Evolutionary conservation across 2,888 invertebrate species (phyloP).

Genomic region (Philopedon plagiatum): DNA sequence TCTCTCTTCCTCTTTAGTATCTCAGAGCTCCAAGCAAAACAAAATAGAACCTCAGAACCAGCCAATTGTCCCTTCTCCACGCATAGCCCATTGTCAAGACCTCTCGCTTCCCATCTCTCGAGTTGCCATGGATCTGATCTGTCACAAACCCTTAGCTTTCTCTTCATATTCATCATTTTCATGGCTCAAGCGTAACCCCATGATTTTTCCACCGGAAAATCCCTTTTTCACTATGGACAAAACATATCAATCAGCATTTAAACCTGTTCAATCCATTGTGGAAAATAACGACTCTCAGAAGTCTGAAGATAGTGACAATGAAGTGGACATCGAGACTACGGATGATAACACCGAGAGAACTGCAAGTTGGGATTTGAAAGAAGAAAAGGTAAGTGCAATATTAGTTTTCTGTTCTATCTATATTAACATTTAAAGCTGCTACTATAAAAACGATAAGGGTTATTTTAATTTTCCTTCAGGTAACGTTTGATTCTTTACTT

Average conservation of each 20-base stretch:
- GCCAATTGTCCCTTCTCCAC: conserved; percentile 68
- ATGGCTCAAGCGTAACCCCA: conserved; percentile 76
- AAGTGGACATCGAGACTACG: conserved; percentile 90
- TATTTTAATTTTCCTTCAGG: no score
- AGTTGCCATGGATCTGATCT: conserved; percentile 86
- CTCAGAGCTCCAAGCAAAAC: conserved; percentile 63
- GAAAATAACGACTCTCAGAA: conserved; percentile 62
- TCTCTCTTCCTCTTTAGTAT: conserved; percentile 60
- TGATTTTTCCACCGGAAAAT: conserved; percentile 70
- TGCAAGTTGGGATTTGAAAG: conserved; percentile 69
- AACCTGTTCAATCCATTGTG: conserved; percentile 70
- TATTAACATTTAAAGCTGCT: no score
- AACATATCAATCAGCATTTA: conserved; percentile 73
- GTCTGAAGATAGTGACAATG: conserved; percentile 82
- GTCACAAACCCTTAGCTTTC: conserved; percentile 78
- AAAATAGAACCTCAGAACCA: conserved; percentile 64
- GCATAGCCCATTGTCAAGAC: conserved; percentile 72
- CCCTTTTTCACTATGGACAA: conserved; percentile 68
- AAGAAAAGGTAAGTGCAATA: conserved; percentile 71
- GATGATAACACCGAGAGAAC: conserved; percentile 77
- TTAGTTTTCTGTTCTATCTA: no score
- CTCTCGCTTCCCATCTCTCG: conserved; percentile 75
- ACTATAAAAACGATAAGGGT: no score
- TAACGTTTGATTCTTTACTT: no score
- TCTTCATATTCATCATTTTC: conserved; percentile 78